These are phyloP conservation scores for Drosophila pseudotalamancana DNA, from an alignment of 2,888 invertebrate genomes.

Conservation along the genomic window DNA sequence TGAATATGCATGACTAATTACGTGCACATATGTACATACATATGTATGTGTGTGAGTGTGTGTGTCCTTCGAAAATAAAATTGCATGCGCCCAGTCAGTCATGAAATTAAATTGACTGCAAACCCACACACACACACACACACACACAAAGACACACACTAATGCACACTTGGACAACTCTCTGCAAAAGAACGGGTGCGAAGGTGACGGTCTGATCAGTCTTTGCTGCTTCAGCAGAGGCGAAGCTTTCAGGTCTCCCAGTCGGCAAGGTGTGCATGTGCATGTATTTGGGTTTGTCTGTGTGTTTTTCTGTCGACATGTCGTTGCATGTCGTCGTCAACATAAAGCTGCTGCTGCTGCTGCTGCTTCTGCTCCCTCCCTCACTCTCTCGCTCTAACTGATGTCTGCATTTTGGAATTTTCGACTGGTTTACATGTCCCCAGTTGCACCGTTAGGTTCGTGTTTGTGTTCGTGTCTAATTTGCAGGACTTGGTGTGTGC, in stretches of 20 bases:
- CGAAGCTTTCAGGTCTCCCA: slow-evolving; percentile 40
- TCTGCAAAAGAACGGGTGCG: slow-evolving; percentile 27
- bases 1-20: slow-evolving; percentile 58
- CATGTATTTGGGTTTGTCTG: slow-evolving; percentile 19
- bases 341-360: slow-evolving; percentile 33
- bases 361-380: slow-evolving; percentile 2
- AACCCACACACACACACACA: slow-evolving; percentile 72
- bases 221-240: slow-evolving; percentile 15
- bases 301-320: slow-evolving; percentile 56
- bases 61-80: slow-evolving; percentile 74
- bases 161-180: too few species aligned
- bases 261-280: slow-evolving; percentile 59
- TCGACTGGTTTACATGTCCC: slow-evolving; percentile 41
- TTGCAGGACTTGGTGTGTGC: slow-evolving; percentile 56
- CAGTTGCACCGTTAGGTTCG: slow-evolving; percentile 24
- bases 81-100: slow-evolving; percentile 81
- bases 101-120: slow-evolving; percentile 83
- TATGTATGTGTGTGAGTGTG: slow-evolving; percentile 36
- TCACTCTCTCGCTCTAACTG: slow-evolving; percentile 21
- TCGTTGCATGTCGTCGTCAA: slow-evolving; percentile 68
- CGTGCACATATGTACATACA: slow-evolving; percentile 1
- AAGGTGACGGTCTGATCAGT: slow-evolving; percentile 21
- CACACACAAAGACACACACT: slow-evolving; percentile 47
- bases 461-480: slow-evolving; percentile 60
- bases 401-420: slow-evolving; percentile 59